These are phyloP conservation scores for Cotesia chilonis DNA, from an alignment of 1,140 invertebrate genomes.

Conservation along the genomic window DNA sequence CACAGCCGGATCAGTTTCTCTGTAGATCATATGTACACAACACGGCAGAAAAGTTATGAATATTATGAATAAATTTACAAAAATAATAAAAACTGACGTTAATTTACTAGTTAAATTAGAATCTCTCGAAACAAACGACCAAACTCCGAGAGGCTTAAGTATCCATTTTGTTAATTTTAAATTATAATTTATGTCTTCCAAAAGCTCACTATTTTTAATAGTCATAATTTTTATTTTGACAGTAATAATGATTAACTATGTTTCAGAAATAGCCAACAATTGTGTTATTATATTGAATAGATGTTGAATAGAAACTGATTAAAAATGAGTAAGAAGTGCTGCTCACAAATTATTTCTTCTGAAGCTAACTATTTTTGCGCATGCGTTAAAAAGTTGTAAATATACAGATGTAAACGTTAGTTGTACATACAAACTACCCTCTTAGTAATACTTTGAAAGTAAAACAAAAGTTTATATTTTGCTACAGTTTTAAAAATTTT, in stretches of 20 bases:
- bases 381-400: too few relatives aligned
- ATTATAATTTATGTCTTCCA: neutral
- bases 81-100: neutral
- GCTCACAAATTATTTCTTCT: too few relatives aligned
- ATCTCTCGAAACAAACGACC: neutral
- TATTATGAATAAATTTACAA: neutral
- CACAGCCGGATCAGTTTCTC: neutral
- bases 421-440: too few relatives aligned
- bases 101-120: neutral
- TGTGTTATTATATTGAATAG: neutral
- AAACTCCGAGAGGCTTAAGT: neutral
- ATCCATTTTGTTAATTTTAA: neutral
- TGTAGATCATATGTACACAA: neutral
- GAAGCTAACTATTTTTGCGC: too few relatives aligned
- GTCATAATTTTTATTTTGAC: neutral
- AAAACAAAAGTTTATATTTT: too few relatives aligned
- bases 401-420: too few relatives aligned
- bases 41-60: conserved; percentile 18
- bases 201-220: neutral
- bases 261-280: neutral
- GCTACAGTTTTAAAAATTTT: too few relatives aligned
- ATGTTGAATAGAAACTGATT: neutral
- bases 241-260: too few relatives aligned
- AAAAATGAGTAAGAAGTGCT: too few relatives aligned
- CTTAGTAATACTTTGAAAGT: too few relatives aligned